A percentile compares a stretch with the other conserved stretches of the same genome.
phyloP scores from a whole-genome alignment of 1,140 invertebrate species.

The Cydia strobilella region DNA sequence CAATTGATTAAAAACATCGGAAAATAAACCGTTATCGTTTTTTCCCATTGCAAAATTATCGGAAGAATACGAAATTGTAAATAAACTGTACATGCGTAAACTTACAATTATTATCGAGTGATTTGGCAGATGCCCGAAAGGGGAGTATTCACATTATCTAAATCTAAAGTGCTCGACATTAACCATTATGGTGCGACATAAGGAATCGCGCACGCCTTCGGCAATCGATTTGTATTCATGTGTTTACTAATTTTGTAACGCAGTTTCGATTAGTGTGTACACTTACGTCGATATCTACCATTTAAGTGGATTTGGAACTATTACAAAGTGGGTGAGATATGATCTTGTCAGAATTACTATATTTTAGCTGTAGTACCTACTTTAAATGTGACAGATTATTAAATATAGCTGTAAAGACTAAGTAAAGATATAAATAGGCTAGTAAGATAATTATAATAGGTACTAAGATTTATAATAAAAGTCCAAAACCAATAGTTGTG shows the following conservation, averaged over 20 bases:
- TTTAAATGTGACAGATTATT: too few relatives aligned
- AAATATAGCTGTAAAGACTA: too few relatives aligned
- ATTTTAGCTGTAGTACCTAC: too few relatives aligned
- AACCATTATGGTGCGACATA: slow-evolving; percentile 10
- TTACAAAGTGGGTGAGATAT: not conserved
- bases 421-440: too few relatives aligned
- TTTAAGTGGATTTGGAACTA: too few relatives aligned
- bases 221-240: slow-evolving; percentile 23
- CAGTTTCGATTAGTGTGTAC: not conserved
- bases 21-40: too few relatives aligned
- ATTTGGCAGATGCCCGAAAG: slow-evolving; percentile 29
- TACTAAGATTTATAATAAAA: too few relatives aligned
- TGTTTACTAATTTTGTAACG: slow-evolving; percentile 19
- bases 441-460: too few relatives aligned
- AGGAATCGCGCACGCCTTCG: slow-evolving; percentile 24
- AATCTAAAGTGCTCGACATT: slow-evolving; percentile 31
- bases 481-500: too few relatives aligned
- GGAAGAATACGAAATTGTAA: not conserved
- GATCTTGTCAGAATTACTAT: too few relatives aligned
- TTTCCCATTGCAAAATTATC: too few relatives aligned
- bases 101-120: slow-evolving; percentile 26
- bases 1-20: too few relatives aligned
- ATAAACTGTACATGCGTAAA: slow-evolving; percentile 1
- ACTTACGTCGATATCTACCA: not conserved
- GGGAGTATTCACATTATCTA: slow-evolving; percentile 23